Base-by-base conservation (phyloP, 37 sponge, comb jelly and placozoan species). In the Spongilla lacustris region DNA sequence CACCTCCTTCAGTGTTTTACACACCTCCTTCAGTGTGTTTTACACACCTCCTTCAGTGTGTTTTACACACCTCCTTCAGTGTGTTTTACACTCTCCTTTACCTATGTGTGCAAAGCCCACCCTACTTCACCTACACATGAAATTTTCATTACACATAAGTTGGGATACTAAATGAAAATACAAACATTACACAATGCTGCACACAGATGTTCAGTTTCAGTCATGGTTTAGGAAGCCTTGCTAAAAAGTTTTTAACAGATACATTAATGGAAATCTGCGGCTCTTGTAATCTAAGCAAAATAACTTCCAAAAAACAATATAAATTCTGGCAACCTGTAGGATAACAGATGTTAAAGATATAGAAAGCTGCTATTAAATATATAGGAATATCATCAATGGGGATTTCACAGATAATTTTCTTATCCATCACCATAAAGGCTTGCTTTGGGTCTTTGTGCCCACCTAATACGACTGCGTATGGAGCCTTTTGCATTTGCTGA, bases 261-360 rank as follows among this genome's bases (percentile, higher is more conserved):
- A 58, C 58, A 58, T 58, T 58, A 58, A 66, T 80, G 68, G 81
- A 27, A 67, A 30, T 30, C 30, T 80, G 68, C 28, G 41, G 68
- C 32, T 29, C 41, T 32, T 50, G 28, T 50, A 29, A 80, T 13
- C 25, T 50, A 33, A 80, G 50, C 12, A 80, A 50, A 5, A 66
- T 32, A 30, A 30, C 68, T 80, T 67, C 81, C 27, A 80, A 66
- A 66, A 80, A 80, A 66, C 58, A 24, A 80, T 58, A 80, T 29
- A 80, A 32, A 31, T 80, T 80, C n/a, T 50, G 68, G 67, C 81
- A 80, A 50, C 81, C 81, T 66, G 30, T 50, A 26, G 68, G 23
- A 50, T 68, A 80, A 66, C 81, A 80, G 24, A 80, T 68, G 81
- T 80, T 80, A 30, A 80, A 80, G 27, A 80, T 50, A 66, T 50